A percentile compares a stretch with the other conserved stretches of the same genome.
These are phyloP conservation scores for Lerista edwardsae DNA, from an alignment of 2,797 vertebrate genomes.

Conservation along the genomic window DNA sequence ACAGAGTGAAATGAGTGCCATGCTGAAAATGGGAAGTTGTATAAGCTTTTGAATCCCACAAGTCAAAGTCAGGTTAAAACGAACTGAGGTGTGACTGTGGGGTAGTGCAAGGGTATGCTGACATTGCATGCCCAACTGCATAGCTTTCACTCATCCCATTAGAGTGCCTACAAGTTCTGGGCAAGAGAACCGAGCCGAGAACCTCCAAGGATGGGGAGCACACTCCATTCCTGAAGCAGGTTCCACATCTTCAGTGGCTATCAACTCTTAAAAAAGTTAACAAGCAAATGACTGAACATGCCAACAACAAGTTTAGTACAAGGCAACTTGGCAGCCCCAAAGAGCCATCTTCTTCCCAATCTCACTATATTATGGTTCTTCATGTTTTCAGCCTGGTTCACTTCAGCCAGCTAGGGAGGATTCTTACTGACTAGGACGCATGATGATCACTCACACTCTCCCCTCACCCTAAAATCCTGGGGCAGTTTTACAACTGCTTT, in stretches of 20 bases:
- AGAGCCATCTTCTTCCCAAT: neutral
- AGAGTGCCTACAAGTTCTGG: neutral
- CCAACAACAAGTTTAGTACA: neutral
- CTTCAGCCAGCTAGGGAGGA: neutral
- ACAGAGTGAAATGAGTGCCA: neutral
- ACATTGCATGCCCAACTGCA: neutral
- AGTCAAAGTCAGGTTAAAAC: too few species aligned
- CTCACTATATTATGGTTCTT: neutral
- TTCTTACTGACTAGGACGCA: neutral
- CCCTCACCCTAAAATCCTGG: neutral
- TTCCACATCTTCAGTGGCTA: too few species aligned
- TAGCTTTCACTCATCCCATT: neutral
- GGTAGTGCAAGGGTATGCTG: neutral
- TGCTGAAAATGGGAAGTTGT: too few species aligned
- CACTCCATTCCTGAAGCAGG: too few species aligned
- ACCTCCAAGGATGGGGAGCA: neutral
- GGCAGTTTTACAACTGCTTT: neutral
- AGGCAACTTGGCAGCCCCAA: neutral
- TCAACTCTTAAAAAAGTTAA: neutral
- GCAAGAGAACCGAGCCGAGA: neutral
- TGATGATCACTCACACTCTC: neutral
- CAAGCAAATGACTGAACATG: neutral
- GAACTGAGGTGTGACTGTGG: neutral
- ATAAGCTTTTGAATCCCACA: too few species aligned
- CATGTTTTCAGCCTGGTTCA: neutral